These are phyloP conservation scores for Phortica variegata DNA, from an alignment of 1,140 invertebrate species.

Conservation along the genomic window DNA sequence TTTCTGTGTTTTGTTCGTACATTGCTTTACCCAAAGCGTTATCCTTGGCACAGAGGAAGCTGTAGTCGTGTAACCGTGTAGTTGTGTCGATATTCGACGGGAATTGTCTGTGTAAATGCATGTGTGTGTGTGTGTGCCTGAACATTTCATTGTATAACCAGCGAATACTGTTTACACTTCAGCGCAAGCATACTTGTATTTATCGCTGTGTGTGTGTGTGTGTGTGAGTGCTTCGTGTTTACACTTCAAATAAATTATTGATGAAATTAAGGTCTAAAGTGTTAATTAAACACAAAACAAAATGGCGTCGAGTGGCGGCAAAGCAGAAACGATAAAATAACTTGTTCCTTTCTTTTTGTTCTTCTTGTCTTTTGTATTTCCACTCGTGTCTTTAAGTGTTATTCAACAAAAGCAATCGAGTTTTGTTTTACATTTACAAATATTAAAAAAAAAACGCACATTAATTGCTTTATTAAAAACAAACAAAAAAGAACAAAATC, in stretches of 20 bases:
- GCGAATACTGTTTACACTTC: conserved; percentile 25
- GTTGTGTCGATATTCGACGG: no score
- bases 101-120: no score
- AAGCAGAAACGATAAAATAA: neutral
- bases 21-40: no score
- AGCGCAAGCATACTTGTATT: conserved; percentile 7
- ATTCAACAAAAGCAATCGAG: conserved; percentile 53
- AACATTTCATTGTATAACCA: no score
- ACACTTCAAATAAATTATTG: conserved; percentile 39
- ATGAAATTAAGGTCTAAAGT: conserved; percentile 42
- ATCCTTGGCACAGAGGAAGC: no score
- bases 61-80: neutral
- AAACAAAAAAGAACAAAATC: no score
- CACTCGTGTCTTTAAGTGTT: conserved; percentile 48
- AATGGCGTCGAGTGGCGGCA: neutral
- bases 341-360: neutral
- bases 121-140: conserved; percentile 14
- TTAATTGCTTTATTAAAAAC: no score
- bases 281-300: conserved; percentile 45
- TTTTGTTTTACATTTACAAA: no score
- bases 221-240: conserved; percentile 5
- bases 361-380: conserved; percentile 18
- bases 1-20: no score
- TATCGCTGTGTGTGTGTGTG: neutral
- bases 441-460: conserved; percentile 26